These are phyloP conservation scores for Staurois parvus DNA, from an alignment of 2,797 vertebrate species.

Conservation along the genomic window DNA sequence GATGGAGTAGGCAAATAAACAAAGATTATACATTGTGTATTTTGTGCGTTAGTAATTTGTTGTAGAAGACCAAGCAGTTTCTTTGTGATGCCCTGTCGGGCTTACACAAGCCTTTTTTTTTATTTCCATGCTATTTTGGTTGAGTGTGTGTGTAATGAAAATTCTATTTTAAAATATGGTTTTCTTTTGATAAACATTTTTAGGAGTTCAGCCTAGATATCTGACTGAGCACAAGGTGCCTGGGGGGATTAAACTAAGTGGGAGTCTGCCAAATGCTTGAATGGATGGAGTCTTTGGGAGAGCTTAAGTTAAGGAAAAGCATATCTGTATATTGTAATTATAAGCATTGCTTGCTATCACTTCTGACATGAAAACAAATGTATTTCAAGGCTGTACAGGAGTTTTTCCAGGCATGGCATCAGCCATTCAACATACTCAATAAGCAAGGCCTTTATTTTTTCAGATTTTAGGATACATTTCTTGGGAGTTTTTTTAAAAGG, in stretches of 20 bases:
- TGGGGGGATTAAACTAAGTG: conserved; percentile 61
- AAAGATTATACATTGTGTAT: background rate
- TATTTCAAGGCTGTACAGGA: conserved; percentile 14
- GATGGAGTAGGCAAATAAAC: background rate
- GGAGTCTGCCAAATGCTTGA: conserved; percentile 60
- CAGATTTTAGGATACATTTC: background rate
- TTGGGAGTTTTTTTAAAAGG: background rate
- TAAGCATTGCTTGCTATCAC: conserved; percentile 38
- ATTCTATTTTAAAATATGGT: conserved; percentile 54
- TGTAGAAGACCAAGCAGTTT: background rate
- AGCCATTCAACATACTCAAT: conserved; percentile 21
- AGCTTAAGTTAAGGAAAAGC: conserved; percentile 54
- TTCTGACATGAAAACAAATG: conserved; percentile 44
- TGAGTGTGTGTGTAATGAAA: conserved; percentile 34
- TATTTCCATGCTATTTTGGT: conserved; percentile 35
- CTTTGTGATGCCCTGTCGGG: conserved; percentile 4
- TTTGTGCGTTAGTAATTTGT: background rate
- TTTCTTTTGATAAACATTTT: conserved; percentile 59
- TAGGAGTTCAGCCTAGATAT: conserved; percentile 56
- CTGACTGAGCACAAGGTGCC: conserved; percentile 56
- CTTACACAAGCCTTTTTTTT: conserved; percentile 26
- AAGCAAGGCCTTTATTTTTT: background rate
- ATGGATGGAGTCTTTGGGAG: conserved; percentile 50
- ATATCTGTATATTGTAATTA: conserved; percentile 49
- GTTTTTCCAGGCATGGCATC: conserved; percentile 13